A percentile compares a stretch with the other conserved stretches of the same genome.
Conservation (phyloP, 2,797 vertebrate genomes). For the Diceros bicornis region DNA sequence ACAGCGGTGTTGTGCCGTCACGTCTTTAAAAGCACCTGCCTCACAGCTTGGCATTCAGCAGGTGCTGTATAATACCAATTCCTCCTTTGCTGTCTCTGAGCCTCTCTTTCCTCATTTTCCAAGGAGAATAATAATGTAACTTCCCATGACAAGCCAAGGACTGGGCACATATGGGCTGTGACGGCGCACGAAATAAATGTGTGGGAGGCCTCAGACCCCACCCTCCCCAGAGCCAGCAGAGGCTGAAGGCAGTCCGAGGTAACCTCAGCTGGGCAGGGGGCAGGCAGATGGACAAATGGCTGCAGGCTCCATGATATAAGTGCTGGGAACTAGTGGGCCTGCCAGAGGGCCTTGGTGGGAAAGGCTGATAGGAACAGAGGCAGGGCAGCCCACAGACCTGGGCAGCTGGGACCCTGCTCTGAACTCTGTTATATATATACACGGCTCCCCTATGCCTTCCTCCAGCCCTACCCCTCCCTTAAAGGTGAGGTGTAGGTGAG, state of each 20-base stretch:
- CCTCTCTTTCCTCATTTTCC: constrained; percentile 8
- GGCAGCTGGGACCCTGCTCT: neutral
- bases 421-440: neutral
- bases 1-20: neutral
- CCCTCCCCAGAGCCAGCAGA: neutral
- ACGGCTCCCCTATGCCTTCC: neutral
- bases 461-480: neutral
- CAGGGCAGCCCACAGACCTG: neutral
- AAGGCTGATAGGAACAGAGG: neutral
- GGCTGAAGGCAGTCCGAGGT: neutral
- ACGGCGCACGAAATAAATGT: neutral
- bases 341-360: neutral
- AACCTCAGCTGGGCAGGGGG: neutral
- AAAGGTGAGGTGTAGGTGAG: neutral
- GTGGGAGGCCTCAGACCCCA: neutral
- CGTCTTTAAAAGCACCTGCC: neutral
- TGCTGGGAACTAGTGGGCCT: neutral
- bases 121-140: neutral
- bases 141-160: neutral
- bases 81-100: neutral
- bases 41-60: neutral
- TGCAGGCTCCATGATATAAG: neutral
- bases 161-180: neutral
- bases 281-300: neutral
- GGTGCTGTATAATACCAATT: neutral